These are phyloP conservation scores for Microchirus variegatus DNA, from an alignment of 2,797 vertebrate genomes.

Conservation along the genomic window DNA sequence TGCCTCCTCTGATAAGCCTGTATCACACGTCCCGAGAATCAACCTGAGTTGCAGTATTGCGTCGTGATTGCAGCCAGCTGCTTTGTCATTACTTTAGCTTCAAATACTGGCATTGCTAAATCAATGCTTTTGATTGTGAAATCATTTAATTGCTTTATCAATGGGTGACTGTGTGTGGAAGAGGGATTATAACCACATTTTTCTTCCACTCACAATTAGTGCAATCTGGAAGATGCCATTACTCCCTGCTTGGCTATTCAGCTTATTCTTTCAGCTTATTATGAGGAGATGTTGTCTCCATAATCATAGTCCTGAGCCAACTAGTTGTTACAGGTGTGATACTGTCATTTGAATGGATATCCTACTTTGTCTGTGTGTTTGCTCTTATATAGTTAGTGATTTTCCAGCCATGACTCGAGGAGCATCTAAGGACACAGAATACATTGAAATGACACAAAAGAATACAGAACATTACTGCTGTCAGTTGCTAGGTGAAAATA, in stretches of 20 bases:
- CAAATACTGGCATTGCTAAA: neutral
- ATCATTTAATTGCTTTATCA: conserved; percentile 30
- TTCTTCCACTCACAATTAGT: conserved; percentile 5
- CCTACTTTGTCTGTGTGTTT: neutral
- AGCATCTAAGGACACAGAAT: too few relatives aligned
- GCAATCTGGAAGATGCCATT: too few relatives aligned
- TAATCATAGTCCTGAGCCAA: neutral
- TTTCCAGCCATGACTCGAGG: too few relatives aligned
- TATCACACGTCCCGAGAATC: neutral
- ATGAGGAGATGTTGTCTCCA: neutral
- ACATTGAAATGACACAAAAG: too few relatives aligned
- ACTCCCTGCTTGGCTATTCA: neutral
- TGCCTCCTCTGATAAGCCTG: neutral
- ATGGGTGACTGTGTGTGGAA: conserved; percentile 20
- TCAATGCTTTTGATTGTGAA: conserved; percentile 18
- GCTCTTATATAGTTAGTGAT: conserved; percentile 2
- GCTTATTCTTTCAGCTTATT: neutral
- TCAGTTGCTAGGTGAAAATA: neutral
- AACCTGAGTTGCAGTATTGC: too few relatives aligned
- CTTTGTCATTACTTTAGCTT: neutral
- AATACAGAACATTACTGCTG: too few relatives aligned
- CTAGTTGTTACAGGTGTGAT: neutral
- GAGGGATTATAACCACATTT: conserved; percentile 12
- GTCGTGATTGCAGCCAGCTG: too few relatives aligned
- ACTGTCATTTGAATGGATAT: neutral